These are phyloP conservation scores for Phalacrocorax aristotelis DNA, from an alignment of 2,113 vertebrate species.

Conservation along the genomic window DNA sequence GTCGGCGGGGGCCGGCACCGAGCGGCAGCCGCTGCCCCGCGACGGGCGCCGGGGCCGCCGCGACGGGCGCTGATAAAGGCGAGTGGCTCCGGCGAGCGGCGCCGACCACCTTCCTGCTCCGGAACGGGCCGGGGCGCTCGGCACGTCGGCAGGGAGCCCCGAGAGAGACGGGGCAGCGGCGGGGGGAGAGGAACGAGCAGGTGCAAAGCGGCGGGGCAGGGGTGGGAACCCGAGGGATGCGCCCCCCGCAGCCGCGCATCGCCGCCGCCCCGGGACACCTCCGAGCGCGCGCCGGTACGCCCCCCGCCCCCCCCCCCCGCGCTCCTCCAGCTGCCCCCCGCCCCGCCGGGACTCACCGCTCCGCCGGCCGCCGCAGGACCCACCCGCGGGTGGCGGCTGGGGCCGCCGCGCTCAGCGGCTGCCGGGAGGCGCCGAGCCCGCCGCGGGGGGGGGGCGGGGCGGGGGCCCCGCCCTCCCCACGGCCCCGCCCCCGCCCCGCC, in stretches of 20 bases:
- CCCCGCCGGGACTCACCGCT: too few relatives aligned
- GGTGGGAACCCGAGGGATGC: neutral
- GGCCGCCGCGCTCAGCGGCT: too few relatives aligned
- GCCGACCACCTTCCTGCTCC: neutral
- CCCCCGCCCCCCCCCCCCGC: too few relatives aligned
- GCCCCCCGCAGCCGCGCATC: neutral
- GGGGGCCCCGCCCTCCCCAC: too few relatives aligned
- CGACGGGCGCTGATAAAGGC: accelerated
- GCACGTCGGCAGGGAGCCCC: neutral
- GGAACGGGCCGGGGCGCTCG: neutral
- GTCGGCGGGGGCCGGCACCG: neutral
- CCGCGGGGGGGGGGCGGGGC: too few relatives aligned
- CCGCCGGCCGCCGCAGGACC: too few relatives aligned
- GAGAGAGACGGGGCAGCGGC: neutral
- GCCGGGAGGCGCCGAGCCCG: too few relatives aligned
- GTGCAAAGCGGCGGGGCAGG: neutral
- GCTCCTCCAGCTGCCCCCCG: too few relatives aligned
- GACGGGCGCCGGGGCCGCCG: neutral
- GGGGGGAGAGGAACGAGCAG: neutral
- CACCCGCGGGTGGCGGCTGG: too few relatives aligned
- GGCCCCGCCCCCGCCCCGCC: too few relatives aligned
- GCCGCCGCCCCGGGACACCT: too few relatives aligned
- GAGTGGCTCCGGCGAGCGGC: neutral
- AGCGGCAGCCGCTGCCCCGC: neutral
- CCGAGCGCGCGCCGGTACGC: too few relatives aligned